A percentile compares a stretch with the other conserved stretches of the same genome.
Evolutionary conservation across 1,140 invertebrate species (phyloP).

Genomic region (Anastrepha obliqua): DNA sequence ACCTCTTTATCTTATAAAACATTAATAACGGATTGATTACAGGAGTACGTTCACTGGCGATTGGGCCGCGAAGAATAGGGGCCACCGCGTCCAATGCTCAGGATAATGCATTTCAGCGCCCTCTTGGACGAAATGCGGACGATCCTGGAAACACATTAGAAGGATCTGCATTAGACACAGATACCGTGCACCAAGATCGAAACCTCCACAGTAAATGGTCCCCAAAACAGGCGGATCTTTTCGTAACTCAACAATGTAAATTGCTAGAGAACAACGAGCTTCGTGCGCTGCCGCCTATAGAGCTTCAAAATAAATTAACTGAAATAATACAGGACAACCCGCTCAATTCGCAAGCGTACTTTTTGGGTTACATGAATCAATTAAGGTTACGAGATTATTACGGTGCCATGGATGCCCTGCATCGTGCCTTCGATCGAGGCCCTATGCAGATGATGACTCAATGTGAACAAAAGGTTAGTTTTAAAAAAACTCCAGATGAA

Average conservation of each 20-base stretch:
- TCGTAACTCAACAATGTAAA: slow-evolving; percentile 89
- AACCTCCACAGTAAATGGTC: slow-evolving; percentile 82
- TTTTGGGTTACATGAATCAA: slow-evolving; percentile 92
- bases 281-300: slow-evolving; percentile 83
- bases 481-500: not conserved
- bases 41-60: slow-evolving; percentile 64
- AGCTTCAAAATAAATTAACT: slow-evolving; percentile 85
- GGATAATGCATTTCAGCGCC: slow-evolving; percentile 6
- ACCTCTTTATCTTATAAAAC: slow-evolving; percentile 49
- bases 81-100: not conserved
- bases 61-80: slow-evolving; percentile 60
- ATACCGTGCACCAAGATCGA: slow-evolving; percentile 54
- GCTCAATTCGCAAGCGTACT: slow-evolving; percentile 91
- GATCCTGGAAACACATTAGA: slow-evolving; percentile 52
- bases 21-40: not conserved
- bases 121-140: not conserved
- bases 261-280: slow-evolving; percentile 87
- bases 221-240: slow-evolving; percentile 89
- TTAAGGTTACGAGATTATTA: slow-evolving; percentile 90
- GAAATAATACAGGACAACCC: slow-evolving; percentile 88
- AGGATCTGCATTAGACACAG: slow-evolving; percentile 59
- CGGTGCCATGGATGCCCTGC: slow-evolving; percentile 87
- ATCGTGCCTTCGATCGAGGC: slow-evolving; percentile 89
- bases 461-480: slow-evolving; percentile 78
- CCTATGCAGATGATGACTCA: slow-evolving; percentile 76